Base-by-base conservation (phyloP, 2,888 invertebrate species). In the Eristalis intricaria region DNA sequence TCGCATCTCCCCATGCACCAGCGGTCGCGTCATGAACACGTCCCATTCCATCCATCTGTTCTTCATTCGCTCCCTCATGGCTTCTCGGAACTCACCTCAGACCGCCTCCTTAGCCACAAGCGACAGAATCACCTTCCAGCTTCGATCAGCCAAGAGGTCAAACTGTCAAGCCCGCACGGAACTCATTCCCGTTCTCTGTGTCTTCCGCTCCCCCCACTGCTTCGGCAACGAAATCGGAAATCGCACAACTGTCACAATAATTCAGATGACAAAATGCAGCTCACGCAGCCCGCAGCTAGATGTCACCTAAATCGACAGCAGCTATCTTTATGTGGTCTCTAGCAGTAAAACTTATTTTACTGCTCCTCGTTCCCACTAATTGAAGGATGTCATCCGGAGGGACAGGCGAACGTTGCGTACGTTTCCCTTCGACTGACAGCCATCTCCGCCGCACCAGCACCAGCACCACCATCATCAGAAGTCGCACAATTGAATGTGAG, bases 261-360 rank as follows among this genome's bases (percentile, higher is more conserved):
- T 35, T 87, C 79, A 87, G 84, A 87, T 76, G 87, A 76, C 83
- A 83, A 79, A 83, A 84, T 87, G 87, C 83, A 80, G 68, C 83
- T 79, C 83, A 87, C 87, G 87, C 87, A 87, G 83, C 87, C 87
- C 83, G 87, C 87, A 84, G 83, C 87, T 76, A 87, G 84, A 87
- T 84, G 87, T 87, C 83, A 84, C 76, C 83, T 68, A 76, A 84
- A 87, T 87, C 87, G 87, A 84, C 83, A 87, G 79, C 83, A 75
- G 50, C 73, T 87, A 87, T 87, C 87, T 87, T 87, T 87, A 79
- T 87, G 87, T 65, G 87, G 87, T 87, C 80, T 78, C 70, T 50
- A 43, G 13, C 79, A 83, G 76, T 87, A 80, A 83, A 84, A 76
- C 75, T 56, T 60, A 80, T 76, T 79, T 76, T 38, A 64, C 78